Evolutionary conservation across 1,140 invertebrate species (phyloP).

Genomic region (Euborellia annulipes): DNA sequence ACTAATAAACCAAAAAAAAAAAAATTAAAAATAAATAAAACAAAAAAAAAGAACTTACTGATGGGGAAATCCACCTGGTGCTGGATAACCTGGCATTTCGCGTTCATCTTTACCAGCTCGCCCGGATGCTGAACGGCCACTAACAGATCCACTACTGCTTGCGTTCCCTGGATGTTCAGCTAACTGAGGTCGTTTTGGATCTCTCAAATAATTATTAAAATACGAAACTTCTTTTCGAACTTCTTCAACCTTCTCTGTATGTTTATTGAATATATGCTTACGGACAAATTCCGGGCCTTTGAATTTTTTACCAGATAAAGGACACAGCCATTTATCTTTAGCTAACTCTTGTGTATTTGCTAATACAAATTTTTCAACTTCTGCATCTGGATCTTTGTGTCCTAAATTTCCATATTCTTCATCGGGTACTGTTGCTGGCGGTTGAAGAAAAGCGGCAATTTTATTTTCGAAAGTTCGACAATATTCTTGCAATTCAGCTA

Average conservation of each 20-base stretch:
- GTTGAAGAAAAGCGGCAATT: conserved; percentile 72
- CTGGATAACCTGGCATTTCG: conserved; percentile 5
- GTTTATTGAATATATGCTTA: conserved; percentile 98
- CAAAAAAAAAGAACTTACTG: conserved; percentile 4
- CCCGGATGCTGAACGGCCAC: conserved; percentile 7
- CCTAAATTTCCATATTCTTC: conserved; percentile 78
- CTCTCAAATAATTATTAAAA: conserved; percentile 94
- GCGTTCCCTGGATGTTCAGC: conserved; percentile 67
- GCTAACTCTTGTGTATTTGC: conserved; percentile 89
- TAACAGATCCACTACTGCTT: conserved; percentile 2
- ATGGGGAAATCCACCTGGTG: conserved; percentile 3
- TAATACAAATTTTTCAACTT: conserved; percentile 88
- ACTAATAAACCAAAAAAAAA: conserved; percentile 12
- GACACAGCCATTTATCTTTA: conserved; percentile 98
- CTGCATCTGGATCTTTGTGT: conserved; percentile 69
- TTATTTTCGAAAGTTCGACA: conserved; percentile 69
- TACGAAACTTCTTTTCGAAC: conserved; percentile 85
- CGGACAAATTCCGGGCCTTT: conserved; percentile 98
- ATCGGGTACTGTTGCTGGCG: conserved; percentile 44
- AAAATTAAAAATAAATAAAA: conserved; percentile 6
- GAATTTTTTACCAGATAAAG: conserved; percentile 96
- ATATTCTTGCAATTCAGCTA: conserved; percentile 58
- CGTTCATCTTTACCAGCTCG: conserved; percentile 23
- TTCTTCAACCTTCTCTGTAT: conserved; percentile 90
- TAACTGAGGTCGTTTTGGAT: conserved; percentile 86